Evolutionary conservation across 2,797 vertebrate genomes (phyloP).

Genomic region (Chaetodon trifasciatus): DNA sequence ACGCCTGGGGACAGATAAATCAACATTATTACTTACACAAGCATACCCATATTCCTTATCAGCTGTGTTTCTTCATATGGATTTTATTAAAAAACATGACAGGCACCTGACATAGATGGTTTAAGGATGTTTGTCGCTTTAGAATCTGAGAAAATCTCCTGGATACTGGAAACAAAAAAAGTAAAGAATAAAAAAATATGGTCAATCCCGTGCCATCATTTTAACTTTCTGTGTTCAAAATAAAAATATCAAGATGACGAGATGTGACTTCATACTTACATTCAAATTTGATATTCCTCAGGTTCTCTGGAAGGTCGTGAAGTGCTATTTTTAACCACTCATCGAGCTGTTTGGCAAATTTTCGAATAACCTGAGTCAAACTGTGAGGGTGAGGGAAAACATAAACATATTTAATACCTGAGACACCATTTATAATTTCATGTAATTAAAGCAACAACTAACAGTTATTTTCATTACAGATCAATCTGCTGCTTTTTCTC

Average conservation of each 20-base stretch:
- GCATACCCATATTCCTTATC: conserved; percentile 68
- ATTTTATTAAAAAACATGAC: conserved; percentile 67
- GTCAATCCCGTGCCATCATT: conserved; percentile 17
- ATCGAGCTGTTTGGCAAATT: conserved; percentile 99
- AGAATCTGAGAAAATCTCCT: conserved; percentile 99
- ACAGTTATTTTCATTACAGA: background rate
- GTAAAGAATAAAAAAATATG: background rate
- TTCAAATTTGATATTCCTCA: conserved; percentile 99
- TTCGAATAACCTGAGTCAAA: conserved; percentile 98
- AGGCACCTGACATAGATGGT: conserved; percentile 98
- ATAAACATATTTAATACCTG: background rate
- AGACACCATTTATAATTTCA: background rate
- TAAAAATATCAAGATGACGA: background rate
- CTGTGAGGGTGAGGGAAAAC: conserved; percentile 76
- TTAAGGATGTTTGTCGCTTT: conserved; percentile 97
- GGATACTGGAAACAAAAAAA: conserved; percentile 88
- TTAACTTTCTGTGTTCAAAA: background rate
- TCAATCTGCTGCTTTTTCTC: background rate
- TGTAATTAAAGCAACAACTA: background rate
- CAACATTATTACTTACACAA: conserved; percentile 64
- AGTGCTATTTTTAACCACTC: conserved; percentile 99
- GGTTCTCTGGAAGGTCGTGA: conserved; percentile 96
- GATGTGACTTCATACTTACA: conserved; percentile 82
- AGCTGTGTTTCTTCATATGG: conserved; percentile 62
- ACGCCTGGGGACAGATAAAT: conserved; percentile 87